Conservation (phyloP, 2,888 invertebrate genomes). For the Drosophila paranaensis region DNA sequence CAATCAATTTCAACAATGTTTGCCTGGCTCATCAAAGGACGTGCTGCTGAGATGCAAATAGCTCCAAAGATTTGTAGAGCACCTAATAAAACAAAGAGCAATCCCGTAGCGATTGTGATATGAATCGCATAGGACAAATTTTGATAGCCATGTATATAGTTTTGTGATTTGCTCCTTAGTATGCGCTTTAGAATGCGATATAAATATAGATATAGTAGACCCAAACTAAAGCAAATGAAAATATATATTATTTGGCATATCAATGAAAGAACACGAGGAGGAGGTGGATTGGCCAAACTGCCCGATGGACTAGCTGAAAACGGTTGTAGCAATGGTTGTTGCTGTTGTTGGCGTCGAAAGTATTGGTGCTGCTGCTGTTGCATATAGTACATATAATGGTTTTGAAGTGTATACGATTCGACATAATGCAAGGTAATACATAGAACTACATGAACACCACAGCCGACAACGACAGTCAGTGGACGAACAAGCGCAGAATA, state of each 20-base stretch:
- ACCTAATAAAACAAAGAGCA: constrained; percentile 93
- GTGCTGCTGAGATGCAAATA: constrained; percentile 87
- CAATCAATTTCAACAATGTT: constrained; percentile 89
- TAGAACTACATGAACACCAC: constrained; percentile 91
- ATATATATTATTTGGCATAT: constrained; percentile 95
- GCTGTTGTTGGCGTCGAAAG: constrained; percentile 71
- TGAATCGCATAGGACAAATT: constrained; percentile 95
- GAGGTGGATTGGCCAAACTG: constrained; percentile 73
- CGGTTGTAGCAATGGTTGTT: constrained; percentile 57
- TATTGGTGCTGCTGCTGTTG: constrained; percentile 81
- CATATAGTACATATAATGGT: constrained; percentile 81
- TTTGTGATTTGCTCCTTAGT: constrained; percentile 91
- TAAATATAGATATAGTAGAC: constrained; percentile 93
- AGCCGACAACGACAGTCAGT: constrained; percentile 91
- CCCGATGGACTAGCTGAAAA: constrained; percentile 55
- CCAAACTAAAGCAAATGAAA: constrained; percentile 92
- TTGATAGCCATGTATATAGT: constrained; percentile 91
- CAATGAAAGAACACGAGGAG: constrained; percentile 88
- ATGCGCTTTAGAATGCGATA: constrained; percentile 92
- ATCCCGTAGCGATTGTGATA: constrained; percentile 93
- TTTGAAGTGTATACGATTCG: constrained; percentile 86
- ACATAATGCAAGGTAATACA: constrained; percentile 93
- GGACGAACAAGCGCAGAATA: constrained; percentile 91
- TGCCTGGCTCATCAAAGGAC: constrained; percentile 81
- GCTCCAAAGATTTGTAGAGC: constrained; percentile 93